Conservation (phyloP, 2,797 vertebrate genomes). For the Pteronotus mesoamericanus region DNA sequence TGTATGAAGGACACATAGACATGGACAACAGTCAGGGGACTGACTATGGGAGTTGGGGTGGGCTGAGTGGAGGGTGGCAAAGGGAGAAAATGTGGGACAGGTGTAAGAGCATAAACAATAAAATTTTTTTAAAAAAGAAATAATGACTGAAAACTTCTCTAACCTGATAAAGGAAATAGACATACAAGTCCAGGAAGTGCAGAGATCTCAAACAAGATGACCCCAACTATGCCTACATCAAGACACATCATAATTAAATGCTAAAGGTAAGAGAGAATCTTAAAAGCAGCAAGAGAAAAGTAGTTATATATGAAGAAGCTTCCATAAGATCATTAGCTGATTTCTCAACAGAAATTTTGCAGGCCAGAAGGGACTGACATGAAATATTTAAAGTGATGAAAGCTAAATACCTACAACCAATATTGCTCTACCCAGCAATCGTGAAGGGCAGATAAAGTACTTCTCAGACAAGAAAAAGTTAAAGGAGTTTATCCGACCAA, state of each 20-base stretch:
- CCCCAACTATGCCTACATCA: neutral
- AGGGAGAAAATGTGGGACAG: no score
- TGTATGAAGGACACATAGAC: no score
- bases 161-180: neutral
- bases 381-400: neutral
- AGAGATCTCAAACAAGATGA: neutral
- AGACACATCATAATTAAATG: neutral
- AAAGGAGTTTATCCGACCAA: neutral
- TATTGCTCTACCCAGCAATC: neutral
- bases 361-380: neutral
- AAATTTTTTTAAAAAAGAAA: neutral
- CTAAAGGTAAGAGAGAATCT: neutral
- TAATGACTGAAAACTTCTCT: neutral
- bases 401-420: neutral
- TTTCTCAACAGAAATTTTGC: neutral
- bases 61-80: no score
- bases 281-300: neutral
- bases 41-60: no score
- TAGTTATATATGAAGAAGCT: neutral
- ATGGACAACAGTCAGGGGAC: no score
- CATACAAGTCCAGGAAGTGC: neutral
- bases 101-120: no score
- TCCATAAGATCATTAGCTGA: neutral
- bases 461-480: neutral
- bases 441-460: neutral